A percentile compares a stretch with the other conserved stretches of the same genome.
Conservation (phyloP, 2,888 invertebrate species). For the Ophioninae sp. region DNA sequence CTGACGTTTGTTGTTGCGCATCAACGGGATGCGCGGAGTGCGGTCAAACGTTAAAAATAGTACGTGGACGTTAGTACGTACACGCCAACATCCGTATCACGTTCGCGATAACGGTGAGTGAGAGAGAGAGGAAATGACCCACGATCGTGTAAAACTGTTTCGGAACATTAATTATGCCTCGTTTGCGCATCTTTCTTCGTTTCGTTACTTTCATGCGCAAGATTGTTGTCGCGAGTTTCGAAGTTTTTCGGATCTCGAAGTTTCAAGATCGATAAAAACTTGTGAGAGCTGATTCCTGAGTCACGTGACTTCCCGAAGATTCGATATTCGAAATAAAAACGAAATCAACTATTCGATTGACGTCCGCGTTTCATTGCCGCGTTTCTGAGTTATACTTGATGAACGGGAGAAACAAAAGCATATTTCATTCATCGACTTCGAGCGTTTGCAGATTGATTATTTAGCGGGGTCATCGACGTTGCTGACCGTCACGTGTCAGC, state of each 20-base stretch:
- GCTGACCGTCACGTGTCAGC: background rate
- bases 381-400: background rate
- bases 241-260: background rate
- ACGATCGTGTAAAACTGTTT: conserved; percentile 39
- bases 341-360: background rate
- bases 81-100: conserved; percentile 30
- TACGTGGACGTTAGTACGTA: conserved; percentile 5
- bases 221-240: background rate
- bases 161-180: conserved; percentile 25
- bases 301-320: conserved; percentile 1
- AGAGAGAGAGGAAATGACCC: conserved; percentile 54
- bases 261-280: background rate
- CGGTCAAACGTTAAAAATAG: conserved; percentile 52
- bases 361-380: background rate
- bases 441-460: conserved; percentile 28
- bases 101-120: conserved; percentile 35
- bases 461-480: background rate
- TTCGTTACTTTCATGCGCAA: background rate
- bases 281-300: too few species aligned
- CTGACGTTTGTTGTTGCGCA: background rate
- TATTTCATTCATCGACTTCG: background rate
- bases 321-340: background rate
- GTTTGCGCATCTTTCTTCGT: background rate
- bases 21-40: conserved; percentile 21
- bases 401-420: background rate